Percentiles rank a stretch among this genome's conserved stretches.
Evolutionary conservation across 1,140 invertebrate species (phyloP).

Genomic region (Linepithema humile): DNA sequence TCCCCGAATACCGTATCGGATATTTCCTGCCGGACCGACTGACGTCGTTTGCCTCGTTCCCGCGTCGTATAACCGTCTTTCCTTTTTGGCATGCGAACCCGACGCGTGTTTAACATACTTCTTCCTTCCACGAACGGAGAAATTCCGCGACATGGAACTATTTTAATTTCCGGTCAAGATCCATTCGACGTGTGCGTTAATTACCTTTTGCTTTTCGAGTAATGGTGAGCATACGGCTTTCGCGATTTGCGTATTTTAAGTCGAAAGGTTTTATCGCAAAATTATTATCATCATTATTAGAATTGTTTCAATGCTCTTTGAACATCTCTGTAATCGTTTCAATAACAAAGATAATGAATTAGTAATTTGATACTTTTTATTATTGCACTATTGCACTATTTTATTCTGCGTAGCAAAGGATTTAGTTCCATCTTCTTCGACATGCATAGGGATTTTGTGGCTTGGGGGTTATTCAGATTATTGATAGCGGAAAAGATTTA

Average conservation of each 20-base stretch:
- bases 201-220: not conserved
- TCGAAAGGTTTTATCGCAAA: not conserved
- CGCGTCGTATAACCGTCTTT: not conserved
- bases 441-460: not conserved
- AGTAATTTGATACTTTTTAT: not conserved
- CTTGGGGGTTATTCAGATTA: not conserved
- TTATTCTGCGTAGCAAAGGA: not conserved
- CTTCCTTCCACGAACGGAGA: not conserved
- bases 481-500: not conserved
- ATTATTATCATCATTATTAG: not conserved
- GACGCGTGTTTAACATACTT: constrained; percentile 53
- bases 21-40: constrained; percentile 43
- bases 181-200: constrained; percentile 13
- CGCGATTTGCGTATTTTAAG: not conserved
- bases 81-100: constrained; percentile 46
- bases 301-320: not conserved
- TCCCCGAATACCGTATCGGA: constrained; percentile 51
- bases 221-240: not conserved
- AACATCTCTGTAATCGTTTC: not conserved
- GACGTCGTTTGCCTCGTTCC: not conserved
- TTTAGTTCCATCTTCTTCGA: not conserved
- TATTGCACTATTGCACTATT: not conserved
- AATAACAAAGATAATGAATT: not conserved
- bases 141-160: constrained; percentile 35
- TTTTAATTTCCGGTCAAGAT: constrained; percentile 47